A percentile compares a stretch with the other conserved stretches of the same genome.
Evolutionary conservation across 1,140 invertebrate species (phyloP).

Genomic region (Drosophila setifemur): DNA sequence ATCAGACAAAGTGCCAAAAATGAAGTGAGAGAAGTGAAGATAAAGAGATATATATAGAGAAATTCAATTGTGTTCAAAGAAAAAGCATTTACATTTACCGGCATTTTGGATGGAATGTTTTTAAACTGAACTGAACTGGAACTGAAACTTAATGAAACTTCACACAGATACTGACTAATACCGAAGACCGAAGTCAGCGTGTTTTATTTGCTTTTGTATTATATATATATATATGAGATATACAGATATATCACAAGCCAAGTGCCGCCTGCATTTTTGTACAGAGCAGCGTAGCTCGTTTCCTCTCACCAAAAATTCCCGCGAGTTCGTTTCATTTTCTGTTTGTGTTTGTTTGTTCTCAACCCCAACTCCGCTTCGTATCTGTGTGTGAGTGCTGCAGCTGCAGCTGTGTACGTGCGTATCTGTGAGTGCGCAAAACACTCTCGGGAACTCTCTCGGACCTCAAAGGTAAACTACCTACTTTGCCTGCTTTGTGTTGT

Average conservation of each 20-base stretch:
- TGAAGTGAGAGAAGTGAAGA: not conserved
- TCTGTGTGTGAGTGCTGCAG: constrained; percentile 30
- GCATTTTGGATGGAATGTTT: not conserved
- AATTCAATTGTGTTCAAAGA: no score
- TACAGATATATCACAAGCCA: constrained; percentile 26
- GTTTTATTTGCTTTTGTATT: constrained; percentile 6
- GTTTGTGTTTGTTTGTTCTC: constrained; percentile 24
- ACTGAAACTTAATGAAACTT: constrained; percentile 14
- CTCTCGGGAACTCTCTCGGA: constrained; percentile 14
- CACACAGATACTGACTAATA: constrained; percentile 1
- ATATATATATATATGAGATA: not conserved
- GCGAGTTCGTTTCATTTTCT: constrained; percentile 19
- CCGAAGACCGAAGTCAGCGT: constrained; percentile 4
- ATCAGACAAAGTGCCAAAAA: constrained; percentile 11
- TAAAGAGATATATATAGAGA: no score
- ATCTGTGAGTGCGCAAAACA: constrained; percentile 47
- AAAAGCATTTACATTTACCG: no score
- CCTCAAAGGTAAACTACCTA: constrained; percentile 71
- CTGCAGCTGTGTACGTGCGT: constrained; percentile 13
- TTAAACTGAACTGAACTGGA: not conserved
- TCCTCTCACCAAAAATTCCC: not conserved
- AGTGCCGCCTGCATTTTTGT: constrained; percentile 49
- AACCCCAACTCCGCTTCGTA: constrained; percentile 35
- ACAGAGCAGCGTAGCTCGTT: constrained; percentile 18
- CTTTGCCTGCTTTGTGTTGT: constrained; percentile 57